Evolutionary conservation across 30 jellyfish, hydroid and myxozoan genomes (phyloP), one percentile per base, ranked within the genome.

Genomic region (Turritopsis rubra): DNA sequence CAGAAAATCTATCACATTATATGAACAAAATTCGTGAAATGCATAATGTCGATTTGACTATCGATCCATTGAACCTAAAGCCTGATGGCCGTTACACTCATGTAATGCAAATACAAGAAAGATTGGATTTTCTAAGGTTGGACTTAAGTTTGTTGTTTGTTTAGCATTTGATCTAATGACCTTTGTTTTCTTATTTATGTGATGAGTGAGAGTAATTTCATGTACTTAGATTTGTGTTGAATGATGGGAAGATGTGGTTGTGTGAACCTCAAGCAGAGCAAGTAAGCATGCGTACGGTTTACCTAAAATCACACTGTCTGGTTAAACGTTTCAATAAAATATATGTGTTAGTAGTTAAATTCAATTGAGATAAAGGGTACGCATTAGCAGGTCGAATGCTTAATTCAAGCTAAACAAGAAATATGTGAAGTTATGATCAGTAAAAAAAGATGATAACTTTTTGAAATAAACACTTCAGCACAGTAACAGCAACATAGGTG

Each of bases 231-330:
- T 92, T 92, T 85, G 82, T 92, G 73, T 78, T 92, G 86, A 92
- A 92, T 71, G 98, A 92, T 88, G 98, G 98, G 25, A 92, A 92
- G 79, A 87, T 92, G 96, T 92, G 98, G 98, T 87, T 92, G 4
- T 92, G 98, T 74, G 96, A 92, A 79, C 98, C 98, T 9, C 98
- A 92, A 71, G 98, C 98, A 4, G 94, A 88, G 73, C 98, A 92
- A 95, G 98, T 92, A 28, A 28, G 16, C 60, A 41, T 3, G 13
- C 5, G 60, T 41, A 41, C n/a, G n/a, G n/a, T n/a, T n/a, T n/a
- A n/a, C n/a, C n/a, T n/a, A n/a, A n/a, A n/a, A n/a, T n/a, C n/a
- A n/a, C n/a, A n/a, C n/a, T n/a, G n/a, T n/a, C n/a, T n/a, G n/a
- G n/a, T n/a, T n/a, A n/a, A n/a, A n/a, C n/a, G n/a, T n/a, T n/a